Evolutionary conservation across 35 echinoderm and acorn worm species (phyloP).

Genomic region (Acanthaster planci): DNA sequence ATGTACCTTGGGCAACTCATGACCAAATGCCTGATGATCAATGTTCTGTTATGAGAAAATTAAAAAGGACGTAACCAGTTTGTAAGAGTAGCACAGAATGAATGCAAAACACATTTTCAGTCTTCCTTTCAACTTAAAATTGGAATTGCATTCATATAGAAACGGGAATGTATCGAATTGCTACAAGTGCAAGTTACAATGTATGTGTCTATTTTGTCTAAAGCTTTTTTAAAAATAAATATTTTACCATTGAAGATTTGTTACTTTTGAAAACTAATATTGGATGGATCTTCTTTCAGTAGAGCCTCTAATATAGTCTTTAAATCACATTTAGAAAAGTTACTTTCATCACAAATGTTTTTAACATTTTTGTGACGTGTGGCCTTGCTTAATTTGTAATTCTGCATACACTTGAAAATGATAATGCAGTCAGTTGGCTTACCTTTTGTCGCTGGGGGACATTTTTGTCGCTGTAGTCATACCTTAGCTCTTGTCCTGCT

Average conservation of each 20-base stretch:
- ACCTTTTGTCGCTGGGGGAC: conserved; percentile 52
- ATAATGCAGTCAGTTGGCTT: background rate
- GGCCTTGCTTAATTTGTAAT: background rate
- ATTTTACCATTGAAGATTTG: background rate
- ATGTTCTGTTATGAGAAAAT: no score
- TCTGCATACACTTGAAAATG: background rate
- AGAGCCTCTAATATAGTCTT: background rate
- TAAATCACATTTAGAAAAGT: background rate
- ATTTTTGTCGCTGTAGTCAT: conserved; percentile 28
- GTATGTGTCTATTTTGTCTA: no score
- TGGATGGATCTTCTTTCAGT: background rate
- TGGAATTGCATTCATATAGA: no score
- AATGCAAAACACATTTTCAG: no score
- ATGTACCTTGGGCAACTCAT: no score
- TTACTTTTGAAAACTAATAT: background rate
- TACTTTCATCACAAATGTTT: background rate
- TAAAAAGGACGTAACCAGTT: no score
- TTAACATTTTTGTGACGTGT: background rate
- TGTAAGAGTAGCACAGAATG: no score
- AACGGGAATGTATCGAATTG: no score
- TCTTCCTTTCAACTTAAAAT: no score
- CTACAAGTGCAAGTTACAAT: no score
- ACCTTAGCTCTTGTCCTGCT: conserved; percentile 20
- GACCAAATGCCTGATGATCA: no score
- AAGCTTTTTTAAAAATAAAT: no score